A percentile compares a stretch with the other conserved stretches of the same genome.
Evolutionary conservation across 2,888 invertebrate genomes (phyloP).

Genomic region (Erpobdella octoculata): DNA sequence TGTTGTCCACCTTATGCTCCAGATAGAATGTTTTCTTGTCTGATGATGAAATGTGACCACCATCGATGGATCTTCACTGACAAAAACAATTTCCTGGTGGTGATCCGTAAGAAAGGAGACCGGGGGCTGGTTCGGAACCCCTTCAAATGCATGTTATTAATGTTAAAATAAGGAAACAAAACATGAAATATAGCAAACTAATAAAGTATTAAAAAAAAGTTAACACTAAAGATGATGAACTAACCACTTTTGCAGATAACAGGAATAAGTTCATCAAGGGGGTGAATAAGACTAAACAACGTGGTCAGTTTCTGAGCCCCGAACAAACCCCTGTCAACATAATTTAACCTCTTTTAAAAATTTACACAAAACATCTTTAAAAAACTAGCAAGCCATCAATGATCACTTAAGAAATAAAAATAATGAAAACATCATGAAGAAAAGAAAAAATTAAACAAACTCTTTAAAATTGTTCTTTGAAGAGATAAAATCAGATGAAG

Average conservation of each 20-base stretch:
- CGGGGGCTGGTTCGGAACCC: not conserved
- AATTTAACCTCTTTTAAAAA: too few species aligned
- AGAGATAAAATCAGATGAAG: constrained; percentile 28
- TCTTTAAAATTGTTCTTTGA: constrained; percentile 32
- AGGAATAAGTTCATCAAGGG: constrained; percentile 81
- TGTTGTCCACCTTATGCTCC: constrained; percentile 68
- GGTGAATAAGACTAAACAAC: constrained; percentile 78
- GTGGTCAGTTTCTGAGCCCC: constrained; percentile 59
- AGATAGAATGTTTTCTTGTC: constrained; percentile 71
- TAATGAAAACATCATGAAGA: not conserved
- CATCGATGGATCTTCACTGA: constrained; percentile 69
- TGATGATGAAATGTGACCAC: constrained; percentile 72
- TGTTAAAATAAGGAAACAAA: too few species aligned
- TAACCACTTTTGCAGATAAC: constrained; percentile 54
- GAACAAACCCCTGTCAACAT: constrained; percentile 18
- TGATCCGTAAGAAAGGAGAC: constrained; percentile 54
- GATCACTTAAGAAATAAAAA: not conserved
- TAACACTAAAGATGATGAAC: too few species aligned
- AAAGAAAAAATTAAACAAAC: not conserved
- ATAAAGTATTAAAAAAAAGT: too few species aligned
- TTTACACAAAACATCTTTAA: too few species aligned
- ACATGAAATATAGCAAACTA: too few species aligned
- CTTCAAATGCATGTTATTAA: not conserved
- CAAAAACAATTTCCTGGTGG: constrained; percentile 65
- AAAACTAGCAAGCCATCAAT: too few species aligned